These are phyloP conservation scores for Anseranas semipalmata DNA, from an alignment of 2,113 vertebrate species.

Conservation along the genomic window DNA sequence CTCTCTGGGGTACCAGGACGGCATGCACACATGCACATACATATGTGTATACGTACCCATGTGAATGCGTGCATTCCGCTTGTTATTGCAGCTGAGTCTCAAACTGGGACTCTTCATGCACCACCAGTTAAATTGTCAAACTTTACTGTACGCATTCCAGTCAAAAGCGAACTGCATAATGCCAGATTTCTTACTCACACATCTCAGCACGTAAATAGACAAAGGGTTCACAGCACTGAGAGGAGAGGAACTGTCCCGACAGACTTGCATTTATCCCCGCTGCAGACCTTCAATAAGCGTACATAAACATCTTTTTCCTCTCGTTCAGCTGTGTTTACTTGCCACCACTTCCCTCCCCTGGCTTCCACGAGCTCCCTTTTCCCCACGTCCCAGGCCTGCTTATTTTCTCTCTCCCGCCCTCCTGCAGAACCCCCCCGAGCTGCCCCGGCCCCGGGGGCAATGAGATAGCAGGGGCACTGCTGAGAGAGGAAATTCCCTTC, in stretches of 20 bases:
- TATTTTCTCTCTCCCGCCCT: slow-evolving; percentile 33
- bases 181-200: background rate
- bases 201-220: background rate
- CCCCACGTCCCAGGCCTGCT: slow-evolving; percentile 29
- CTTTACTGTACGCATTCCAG: background rate
- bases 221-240: background rate
- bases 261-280: background rate
- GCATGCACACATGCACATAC: background rate
- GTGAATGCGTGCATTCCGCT: background rate
- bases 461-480: background rate
- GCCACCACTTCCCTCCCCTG: slow-evolving; percentile 30
- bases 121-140: background rate
- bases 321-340: slow-evolving; percentile 61
- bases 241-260: background rate
- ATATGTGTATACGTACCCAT: rapidly evolving
- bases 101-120: background rate
- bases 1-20: background rate
- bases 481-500: background rate
- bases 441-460: background rate
- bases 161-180: background rate
- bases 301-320: slow-evolving; percentile 55
- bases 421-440: background rate
- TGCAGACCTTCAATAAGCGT: slow-evolving; percentile 22
- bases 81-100: slow-evolving; percentile 22
- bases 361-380: slow-evolving; percentile 23